Conservation (phyloP, 2,797 vertebrate species). For the Selene dorsalis region DNA sequence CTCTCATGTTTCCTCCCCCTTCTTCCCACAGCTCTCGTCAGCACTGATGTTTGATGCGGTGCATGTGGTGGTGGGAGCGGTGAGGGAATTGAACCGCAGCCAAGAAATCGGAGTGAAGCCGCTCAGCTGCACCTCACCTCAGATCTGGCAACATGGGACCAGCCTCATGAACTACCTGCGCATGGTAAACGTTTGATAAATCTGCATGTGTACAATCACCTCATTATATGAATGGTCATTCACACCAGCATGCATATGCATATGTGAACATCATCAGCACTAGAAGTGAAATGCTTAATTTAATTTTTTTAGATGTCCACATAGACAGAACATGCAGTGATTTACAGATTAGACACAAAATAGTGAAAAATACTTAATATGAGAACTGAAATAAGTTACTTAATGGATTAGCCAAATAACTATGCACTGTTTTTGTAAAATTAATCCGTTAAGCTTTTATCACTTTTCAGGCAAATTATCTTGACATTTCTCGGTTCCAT, state of each 20-base stretch:
- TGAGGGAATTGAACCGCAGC: slow-evolving; percentile 93
- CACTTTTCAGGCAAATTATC: background rate
- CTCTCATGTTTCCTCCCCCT: slow-evolving; percentile 27
- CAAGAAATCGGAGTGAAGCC: slow-evolving; percentile 95
- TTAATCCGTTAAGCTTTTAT: too few species aligned
- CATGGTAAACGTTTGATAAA: slow-evolving; percentile 84
- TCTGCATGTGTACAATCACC: slow-evolving; percentile 15
- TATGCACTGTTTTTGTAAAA: too few species aligned
- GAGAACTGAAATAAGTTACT: too few species aligned
- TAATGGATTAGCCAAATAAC: too few species aligned
- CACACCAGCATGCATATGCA: slow-evolving; percentile 5
- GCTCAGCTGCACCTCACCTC: slow-evolving; percentile 91
- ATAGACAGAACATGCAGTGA: background rate
- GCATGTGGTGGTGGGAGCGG: slow-evolving; percentile 93
- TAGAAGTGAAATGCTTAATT: background rate
- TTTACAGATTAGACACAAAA: too few species aligned
- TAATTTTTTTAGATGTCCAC: background rate
- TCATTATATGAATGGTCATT: background rate
- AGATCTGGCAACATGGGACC: slow-evolving; percentile 96
- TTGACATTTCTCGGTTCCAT: background rate
- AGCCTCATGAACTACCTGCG: slow-evolving; percentile 97
- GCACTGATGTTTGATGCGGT: slow-evolving; percentile 95
- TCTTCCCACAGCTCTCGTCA: slow-evolving; percentile 87
- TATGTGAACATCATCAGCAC: background rate
- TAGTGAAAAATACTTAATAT: background rate